Conservation (phyloP, 2,113 vertebrate genomes). For the Nibea coibor region DNA sequence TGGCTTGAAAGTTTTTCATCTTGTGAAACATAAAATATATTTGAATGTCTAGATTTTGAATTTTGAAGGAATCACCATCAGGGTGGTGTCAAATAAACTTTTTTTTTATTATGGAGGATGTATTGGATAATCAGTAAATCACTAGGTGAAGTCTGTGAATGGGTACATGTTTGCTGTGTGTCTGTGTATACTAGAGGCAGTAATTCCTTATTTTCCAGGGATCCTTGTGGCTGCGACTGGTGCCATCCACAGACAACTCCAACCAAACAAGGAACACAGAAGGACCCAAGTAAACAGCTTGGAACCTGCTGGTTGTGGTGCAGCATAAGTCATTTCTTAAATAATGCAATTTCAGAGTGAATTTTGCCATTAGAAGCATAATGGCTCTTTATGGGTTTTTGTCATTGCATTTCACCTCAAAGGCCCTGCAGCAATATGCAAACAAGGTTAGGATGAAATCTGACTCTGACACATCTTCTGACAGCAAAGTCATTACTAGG, state of each 20-base stretch:
- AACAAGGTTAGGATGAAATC: constrained; percentile 64
- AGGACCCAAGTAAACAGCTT: constrained; percentile 23
- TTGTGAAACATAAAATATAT: too few relatives aligned
- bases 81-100: too few relatives aligned
- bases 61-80: too few relatives aligned
- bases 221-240: neutral
- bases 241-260: constrained; percentile 5
- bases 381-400: constrained; percentile 57
- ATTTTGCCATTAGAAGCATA: constrained; percentile 71
- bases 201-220: neutral
- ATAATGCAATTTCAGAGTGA: constrained; percentile 78
- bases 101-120: neutral
- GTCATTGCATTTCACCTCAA: constrained; percentile 39
- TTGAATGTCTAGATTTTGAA: too few relatives aligned
- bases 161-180: neutral
- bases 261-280: constrained; percentile 3
- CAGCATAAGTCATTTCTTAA: constrained; percentile 49
- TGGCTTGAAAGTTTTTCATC: too few relatives aligned
- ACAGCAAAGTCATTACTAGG: constrained; percentile 69
- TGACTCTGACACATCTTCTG: constrained; percentile 70
- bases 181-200: neutral
- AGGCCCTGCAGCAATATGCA: constrained; percentile 20
- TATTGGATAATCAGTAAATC: neutral
- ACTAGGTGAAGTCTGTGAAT: neutral
- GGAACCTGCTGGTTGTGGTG: constrained; percentile 7